These are phyloP conservation scores for Sminthurides aquaticus DNA, from an alignment of 2,888 invertebrate species.

Conservation along the genomic window DNA sequence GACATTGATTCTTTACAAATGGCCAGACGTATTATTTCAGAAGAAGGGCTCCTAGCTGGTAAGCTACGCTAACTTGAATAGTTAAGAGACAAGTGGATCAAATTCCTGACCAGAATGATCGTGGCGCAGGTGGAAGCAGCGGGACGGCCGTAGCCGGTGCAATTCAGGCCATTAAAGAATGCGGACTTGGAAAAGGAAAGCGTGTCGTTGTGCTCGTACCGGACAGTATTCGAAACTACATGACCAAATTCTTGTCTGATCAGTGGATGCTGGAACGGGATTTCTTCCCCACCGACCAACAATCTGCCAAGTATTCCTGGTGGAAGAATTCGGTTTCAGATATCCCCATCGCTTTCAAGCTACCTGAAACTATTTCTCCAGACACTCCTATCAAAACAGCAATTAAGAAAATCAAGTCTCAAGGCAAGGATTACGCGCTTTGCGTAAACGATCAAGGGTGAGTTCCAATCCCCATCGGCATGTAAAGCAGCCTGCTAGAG, in stretches of 20 bases:
- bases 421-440: neutral
- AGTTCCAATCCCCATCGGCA: slow-evolving; percentile 22
- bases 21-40: slow-evolving; percentile 53
- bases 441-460: slow-evolving; percentile 56
- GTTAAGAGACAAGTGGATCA: neutral
- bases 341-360: slow-evolving; percentile 51
- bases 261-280: slow-evolving; percentile 73
- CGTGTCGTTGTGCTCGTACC: slow-evolving; percentile 54
- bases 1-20: slow-evolving; percentile 53
- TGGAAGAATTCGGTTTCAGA: slow-evolving; percentile 61
- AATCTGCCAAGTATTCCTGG: slow-evolving; percentile 54
- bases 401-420: neutral
- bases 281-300: slow-evolving; percentile 31
- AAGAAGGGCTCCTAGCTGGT: slow-evolving; percentile 56
- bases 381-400: slow-evolving; percentile 49
- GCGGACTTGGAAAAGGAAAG: slow-evolving; percentile 51
- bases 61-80: slow-evolving; percentile 28
- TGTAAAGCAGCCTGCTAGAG: neutral
- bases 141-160: slow-evolving; percentile 50
- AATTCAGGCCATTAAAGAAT: slow-evolving; percentile 45
- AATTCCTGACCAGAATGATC: too few relatives aligned
- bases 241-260: slow-evolving; percentile 92
- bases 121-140: slow-evolving; percentile 52
- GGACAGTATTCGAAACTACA: slow-evolving; percentile 74
- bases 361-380: slow-evolving; percentile 54